phyloP scores from a whole-genome alignment of 2,113 vertebrate species.

The Bubalus kerabau region DNA sequence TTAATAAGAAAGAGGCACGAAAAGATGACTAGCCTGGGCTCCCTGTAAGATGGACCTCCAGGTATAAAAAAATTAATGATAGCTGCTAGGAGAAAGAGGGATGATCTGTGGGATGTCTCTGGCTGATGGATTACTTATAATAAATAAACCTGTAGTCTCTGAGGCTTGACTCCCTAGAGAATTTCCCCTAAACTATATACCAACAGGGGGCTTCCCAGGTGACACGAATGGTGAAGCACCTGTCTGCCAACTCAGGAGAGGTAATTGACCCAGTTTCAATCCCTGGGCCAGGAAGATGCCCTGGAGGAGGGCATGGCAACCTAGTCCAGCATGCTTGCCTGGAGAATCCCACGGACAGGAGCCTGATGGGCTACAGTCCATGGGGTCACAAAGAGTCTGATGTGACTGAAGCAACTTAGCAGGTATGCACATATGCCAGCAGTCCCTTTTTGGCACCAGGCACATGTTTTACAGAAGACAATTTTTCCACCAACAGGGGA shows the following conservation, averaged over 20 bases:
- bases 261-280: background rate
- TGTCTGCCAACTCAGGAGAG: background rate
- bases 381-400: background rate
- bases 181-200: background rate
- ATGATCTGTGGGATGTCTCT: background rate
- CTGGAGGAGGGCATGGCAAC: background rate
- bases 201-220: background rate
- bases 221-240: background rate
- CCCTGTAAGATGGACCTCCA: background rate
- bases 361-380: background rate
- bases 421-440: background rate
- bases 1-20: background rate
- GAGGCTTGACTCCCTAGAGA: background rate
- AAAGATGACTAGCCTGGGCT: background rate
- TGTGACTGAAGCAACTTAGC: background rate
- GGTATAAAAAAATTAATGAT: background rate
- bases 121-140: background rate
- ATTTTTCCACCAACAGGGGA: background rate
- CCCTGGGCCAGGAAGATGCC: background rate
- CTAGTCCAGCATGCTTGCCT: background rate
- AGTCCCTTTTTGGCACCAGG: background rate
- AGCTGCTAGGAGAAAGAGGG: background rate
- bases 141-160: background rate
- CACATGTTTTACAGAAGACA: background rate
- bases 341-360: background rate